Base-by-base conservation (phyloP, 2,113 vertebrate species). In the Clarias magur region DNA sequence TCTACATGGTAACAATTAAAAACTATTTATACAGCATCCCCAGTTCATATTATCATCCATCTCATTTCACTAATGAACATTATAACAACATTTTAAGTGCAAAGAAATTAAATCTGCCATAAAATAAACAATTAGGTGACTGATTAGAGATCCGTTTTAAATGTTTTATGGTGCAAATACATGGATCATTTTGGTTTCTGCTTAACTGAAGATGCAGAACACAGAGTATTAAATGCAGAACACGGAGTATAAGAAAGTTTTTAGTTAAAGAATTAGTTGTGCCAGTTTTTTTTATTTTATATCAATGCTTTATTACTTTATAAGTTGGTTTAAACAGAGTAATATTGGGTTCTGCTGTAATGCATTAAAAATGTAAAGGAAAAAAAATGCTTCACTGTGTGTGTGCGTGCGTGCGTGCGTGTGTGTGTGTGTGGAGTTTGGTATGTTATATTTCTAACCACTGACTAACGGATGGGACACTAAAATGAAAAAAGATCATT, bases 71-170 rank as follows among this genome's bases (percentile, higher is more conserved):
- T 56, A n/a, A 56, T 82, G 13, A 30, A 68, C 42, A 54, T 83
- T 53, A 83, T 27, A 68, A 68, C 38, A 54, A 53, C 62, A 67
- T 82, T 82, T 63, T 48, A 82, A 16, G 21, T 82, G 34, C 80
- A 59, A 62, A 85, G 23, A 73, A 59, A 73, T 60, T 25, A 42
- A 54, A 72, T 17, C 17, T 38, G 68, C 30, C 15, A 72, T 38
- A 72, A 38, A 70, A 72, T 38, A 72, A 72, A 72, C 30, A 72
- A 21, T 72, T 70, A 38, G 25, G 5, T n/a, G 27, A 30, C 70
- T 38, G 23, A 75, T 16, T 27, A 76, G 13, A 54, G 73, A 76
- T 13, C 68, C 13, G 21, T 42, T 17, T 67, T 65, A 21, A 83
- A 83, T 30, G n/a, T 68, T 53, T 21, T 56, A 56, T 16, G 54